Percentiles rank a stretch among this genome's conserved stretches.
Evolutionary conservation across 2,797 vertebrate species (phyloP).

Genomic region (Holocentrus rufus): DNA sequence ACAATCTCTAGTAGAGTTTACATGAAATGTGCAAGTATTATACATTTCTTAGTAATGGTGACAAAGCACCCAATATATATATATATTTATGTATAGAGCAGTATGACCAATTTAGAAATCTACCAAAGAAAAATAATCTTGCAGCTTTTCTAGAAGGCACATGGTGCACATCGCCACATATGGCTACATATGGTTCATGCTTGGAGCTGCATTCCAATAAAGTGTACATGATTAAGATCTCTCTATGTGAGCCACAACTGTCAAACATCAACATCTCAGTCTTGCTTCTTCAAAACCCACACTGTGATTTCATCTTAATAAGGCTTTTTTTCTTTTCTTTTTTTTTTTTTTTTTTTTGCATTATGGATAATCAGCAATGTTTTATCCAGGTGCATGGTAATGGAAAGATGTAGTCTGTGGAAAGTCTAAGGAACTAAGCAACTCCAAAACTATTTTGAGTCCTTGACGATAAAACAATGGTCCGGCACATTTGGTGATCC

Average conservation of each 20-base stretch:
- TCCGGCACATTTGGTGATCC: constrained; percentile 63
- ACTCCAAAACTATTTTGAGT: constrained; percentile 46
- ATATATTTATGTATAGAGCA: too few species aligned
- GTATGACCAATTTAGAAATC: constrained; percentile 63
- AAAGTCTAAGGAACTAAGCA: constrained; percentile 36
- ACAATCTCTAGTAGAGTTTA: constrained; percentile 70
- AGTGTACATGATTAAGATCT: constrained; percentile 44
- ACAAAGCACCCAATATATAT: constrained; percentile 70
- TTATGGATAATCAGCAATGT: constrained; percentile 52
- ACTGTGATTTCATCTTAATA: constrained; percentile 45
- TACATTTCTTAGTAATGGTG: constrained; percentile 73
- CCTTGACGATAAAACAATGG: constrained; percentile 56
- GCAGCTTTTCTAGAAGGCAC: constrained; percentile 81
- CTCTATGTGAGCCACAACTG: constrained; percentile 42
- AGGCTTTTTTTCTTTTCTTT: constrained; percentile 54
- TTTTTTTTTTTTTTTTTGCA: constrained; percentile 33
- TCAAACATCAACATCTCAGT: constrained; percentile 40
- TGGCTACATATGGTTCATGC: constrained; percentile 65
- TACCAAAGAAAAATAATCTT: constrained; percentile 57
- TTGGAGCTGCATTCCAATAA: constrained; percentile 58
- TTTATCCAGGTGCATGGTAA: constrained; percentile 24
- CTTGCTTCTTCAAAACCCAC: constrained; percentile 39
- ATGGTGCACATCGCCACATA: constrained; percentile 71
- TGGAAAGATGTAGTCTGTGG: constrained; percentile 45
- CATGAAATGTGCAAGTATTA: constrained; percentile 79